phyloP scores from a whole-genome alignment of 2,888 invertebrate species.

The Perizoma affinitatum region DNA sequence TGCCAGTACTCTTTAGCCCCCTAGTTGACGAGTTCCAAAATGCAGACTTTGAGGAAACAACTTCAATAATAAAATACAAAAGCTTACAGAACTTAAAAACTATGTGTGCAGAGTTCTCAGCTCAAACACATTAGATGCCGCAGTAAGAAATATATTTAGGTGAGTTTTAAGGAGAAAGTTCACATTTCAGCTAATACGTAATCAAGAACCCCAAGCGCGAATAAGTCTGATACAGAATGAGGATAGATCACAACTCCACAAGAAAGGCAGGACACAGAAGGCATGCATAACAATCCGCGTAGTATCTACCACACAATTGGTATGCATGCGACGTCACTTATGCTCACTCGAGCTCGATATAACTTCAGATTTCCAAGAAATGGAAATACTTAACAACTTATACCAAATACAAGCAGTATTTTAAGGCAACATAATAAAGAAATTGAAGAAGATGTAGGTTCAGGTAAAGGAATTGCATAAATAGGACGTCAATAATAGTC shows the following conservation, averaged over 20 bases:
- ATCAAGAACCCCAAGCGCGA: conserved; percentile 15
- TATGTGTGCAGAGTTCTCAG: too few relatives aligned
- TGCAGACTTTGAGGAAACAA: background rate
- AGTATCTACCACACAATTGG: conserved; percentile 43
- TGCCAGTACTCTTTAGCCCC: conserved; percentile 33
- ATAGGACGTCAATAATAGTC: background rate
- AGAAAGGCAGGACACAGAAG: conserved; percentile 52
- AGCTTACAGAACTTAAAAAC: too few relatives aligned
- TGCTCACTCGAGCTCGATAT: conserved; percentile 44
- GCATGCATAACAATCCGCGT: conserved; percentile 59
- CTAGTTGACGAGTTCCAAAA: conserved; percentile 1
- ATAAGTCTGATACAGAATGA: conserved; percentile 39
- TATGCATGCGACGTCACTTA: conserved; percentile 53
- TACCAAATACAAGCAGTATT: too few relatives aligned
- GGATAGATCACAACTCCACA: conserved; percentile 42
- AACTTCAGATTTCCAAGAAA: conserved; percentile 51
- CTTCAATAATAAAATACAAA: too few relatives aligned
- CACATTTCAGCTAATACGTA: background rate
- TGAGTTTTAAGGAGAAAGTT: background rate
- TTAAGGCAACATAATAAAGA: background rate
- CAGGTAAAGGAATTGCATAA: background rate
- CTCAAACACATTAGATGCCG: too few relatives aligned
- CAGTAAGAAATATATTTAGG: too few relatives aligned
- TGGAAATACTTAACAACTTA: conserved; percentile 22
- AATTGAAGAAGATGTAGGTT: conserved; percentile 15